Conservation (phyloP, 2,888 invertebrate genomes). For the Diadromus collaris region DNA sequence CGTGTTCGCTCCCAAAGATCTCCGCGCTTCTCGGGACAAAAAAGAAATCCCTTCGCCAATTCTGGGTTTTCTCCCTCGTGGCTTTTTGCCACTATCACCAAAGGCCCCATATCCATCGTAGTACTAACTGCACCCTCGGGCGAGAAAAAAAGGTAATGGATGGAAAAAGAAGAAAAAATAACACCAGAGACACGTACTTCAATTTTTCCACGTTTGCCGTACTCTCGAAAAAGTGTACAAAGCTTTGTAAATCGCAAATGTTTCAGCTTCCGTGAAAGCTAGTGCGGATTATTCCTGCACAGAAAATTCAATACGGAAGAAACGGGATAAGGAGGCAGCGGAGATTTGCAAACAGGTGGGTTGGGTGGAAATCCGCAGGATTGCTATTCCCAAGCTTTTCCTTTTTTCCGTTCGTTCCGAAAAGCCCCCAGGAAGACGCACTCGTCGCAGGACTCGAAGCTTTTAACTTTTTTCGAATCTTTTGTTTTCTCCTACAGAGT, state of each 20-base stretch:
- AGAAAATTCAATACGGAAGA: not conserved
- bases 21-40: not conserved
- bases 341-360: constrained; percentile 40
- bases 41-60: constrained; percentile 10
- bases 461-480: constrained; percentile 3
- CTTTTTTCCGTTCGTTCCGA: constrained; percentile 13
- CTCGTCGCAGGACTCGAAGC: constrained; percentile 19
- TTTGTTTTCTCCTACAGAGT: not conserved
- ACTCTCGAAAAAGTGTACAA: not conserved
- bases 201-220: not conserved
- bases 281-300: not conserved
- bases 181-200: not conserved
- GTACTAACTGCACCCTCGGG: constrained; percentile 20
- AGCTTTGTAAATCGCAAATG: constrained; percentile 8
- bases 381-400: not conserved
- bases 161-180: not conserved
- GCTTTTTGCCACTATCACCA: not conserved
- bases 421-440: constrained; percentile 1
- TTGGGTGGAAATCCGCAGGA: constrained; percentile 22
- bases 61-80: not conserved
- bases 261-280: not conserved
- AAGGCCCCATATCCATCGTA: constrained; percentile 38
- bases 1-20: constrained; percentile 24
- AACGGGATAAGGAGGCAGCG: not conserved
- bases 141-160: not conserved